Conservation (phyloP, 2,797 vertebrate species). For the Pantherophis vulpinus region DNA sequence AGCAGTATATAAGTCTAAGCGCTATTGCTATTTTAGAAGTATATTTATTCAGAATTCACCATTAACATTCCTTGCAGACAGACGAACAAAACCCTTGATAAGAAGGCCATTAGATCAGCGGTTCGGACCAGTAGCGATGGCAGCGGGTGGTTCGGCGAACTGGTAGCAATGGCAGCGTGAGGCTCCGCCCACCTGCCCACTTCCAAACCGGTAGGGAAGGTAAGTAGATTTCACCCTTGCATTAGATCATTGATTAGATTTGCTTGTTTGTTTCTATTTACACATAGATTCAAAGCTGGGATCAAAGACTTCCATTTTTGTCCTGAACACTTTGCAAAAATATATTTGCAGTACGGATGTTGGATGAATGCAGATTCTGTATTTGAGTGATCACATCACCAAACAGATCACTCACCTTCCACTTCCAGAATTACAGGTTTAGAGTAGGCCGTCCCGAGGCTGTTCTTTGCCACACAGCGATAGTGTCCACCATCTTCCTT, state of each 20-base stretch:
- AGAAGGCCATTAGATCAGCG: background rate
- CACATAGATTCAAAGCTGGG: background rate
- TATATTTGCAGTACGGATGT: background rate
- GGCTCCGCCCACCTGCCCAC: too few species aligned
- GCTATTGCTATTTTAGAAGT: background rate
- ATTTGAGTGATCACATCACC: background rate
- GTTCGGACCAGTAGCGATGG: too few species aligned
- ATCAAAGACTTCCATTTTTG: background rate
- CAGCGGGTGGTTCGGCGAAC: too few species aligned
- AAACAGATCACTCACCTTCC: constrained; percentile 79
- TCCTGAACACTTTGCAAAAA: background rate
- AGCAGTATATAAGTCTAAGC: too few species aligned
- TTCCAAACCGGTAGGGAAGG: too few species aligned
- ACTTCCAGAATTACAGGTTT: constrained; percentile 87
- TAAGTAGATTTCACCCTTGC: too few species aligned
- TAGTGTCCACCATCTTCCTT: constrained; percentile 94
- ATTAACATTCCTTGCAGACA: background rate
- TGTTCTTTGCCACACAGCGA: constrained; percentile 92
- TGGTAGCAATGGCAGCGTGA: too few species aligned
- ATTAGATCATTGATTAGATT: background rate
- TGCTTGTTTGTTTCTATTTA: background rate
- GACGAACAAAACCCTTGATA: background rate
- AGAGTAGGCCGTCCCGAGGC: constrained; percentile 89
- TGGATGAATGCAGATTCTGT: background rate
- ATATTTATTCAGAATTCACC: background rate